Conservation (phyloP, 2,113 vertebrate species). For the Asarcornis scutulata region DNA sequence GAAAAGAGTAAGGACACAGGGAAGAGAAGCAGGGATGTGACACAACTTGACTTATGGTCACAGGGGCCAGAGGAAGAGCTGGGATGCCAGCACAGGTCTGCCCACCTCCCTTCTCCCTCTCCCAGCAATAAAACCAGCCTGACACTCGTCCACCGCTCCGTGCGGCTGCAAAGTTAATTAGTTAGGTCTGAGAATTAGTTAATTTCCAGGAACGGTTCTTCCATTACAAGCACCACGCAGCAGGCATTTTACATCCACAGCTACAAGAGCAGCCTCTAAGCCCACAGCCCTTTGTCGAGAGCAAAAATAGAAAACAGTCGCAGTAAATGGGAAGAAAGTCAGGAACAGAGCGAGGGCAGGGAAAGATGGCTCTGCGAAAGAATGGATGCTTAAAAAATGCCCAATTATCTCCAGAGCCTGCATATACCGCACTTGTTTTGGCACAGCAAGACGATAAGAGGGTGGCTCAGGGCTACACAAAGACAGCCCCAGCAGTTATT, state of each 20-base stretch:
- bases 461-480: not conserved
- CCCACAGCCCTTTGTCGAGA: conserved; percentile 23
- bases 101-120: not conserved
- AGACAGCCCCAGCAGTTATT: not conserved
- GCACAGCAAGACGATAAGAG: not conserved
- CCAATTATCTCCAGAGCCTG: not conserved
- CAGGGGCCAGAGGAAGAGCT: not conserved
- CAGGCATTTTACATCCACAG: conserved; percentile 50
- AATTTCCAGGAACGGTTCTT: conserved; percentile 38
- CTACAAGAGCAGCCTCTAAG: conserved; percentile 44
- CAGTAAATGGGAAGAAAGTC: not conserved
- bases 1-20: accelerated
- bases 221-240: conserved; percentile 38
- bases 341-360: not conserved
- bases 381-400: not conserved
- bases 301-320: conserved; percentile 43
- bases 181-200: conserved; percentile 51
- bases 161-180: not conserved
- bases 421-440: not conserved
- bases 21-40: not conserved
- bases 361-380: conserved; percentile 6
- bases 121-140: not conserved
- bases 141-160: not conserved
- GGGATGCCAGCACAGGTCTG: not conserved
- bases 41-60: not conserved